Evolutionary conservation across 2,888 invertebrate genomes (phyloP), one percentile per base, ranked within the genome.

Genomic region (Noctua janthe): DNA sequence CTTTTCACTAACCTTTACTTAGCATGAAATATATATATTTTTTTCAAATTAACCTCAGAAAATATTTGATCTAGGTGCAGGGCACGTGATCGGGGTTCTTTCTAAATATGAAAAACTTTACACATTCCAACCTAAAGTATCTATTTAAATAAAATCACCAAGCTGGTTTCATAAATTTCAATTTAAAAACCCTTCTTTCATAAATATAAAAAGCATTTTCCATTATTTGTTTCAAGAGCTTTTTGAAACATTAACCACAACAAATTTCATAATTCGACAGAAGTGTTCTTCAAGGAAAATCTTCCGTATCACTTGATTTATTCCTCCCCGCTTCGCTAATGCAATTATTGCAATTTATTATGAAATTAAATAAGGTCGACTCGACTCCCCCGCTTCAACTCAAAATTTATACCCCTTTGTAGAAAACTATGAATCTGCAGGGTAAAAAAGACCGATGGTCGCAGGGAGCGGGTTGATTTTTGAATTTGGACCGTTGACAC

Each of bases 301-400:
- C 86, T 87, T 89, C 85, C 87, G 89, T 88, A 90, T 91, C 94
- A 91, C 92, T 93, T 95, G 95, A 96, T 96, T 96, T 95, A 96
- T 95, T 93, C 92, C 91, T 91, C 86, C 89, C 91, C 91, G 89
- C 93, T 91, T 92, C 91, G 91, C 94, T 96, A 96, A 96, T 95
- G 96, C 95, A 97, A 96, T 96, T 96, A 97, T 96, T 95, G 95
- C 96, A 96, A 97, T 97, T 97, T 96, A 97, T 96, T 95, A 95
- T 95, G 94, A 97, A 96, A 96, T 97, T 96, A 96, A 96, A 96
- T 96, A 95, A 95, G 94, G 94, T 93, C 94, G 94, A 94, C 94
- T 93, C 94, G 92, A 91, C 91, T 93, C 94, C 94, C 93, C 88
- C 87, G 84, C 86, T 87, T 84, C 91, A 87, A 91, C 92, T 88